phyloP scores from a whole-genome alignment of 2,797 vertebrate genomes.

The Chaetophractus vellerosus region DNA sequence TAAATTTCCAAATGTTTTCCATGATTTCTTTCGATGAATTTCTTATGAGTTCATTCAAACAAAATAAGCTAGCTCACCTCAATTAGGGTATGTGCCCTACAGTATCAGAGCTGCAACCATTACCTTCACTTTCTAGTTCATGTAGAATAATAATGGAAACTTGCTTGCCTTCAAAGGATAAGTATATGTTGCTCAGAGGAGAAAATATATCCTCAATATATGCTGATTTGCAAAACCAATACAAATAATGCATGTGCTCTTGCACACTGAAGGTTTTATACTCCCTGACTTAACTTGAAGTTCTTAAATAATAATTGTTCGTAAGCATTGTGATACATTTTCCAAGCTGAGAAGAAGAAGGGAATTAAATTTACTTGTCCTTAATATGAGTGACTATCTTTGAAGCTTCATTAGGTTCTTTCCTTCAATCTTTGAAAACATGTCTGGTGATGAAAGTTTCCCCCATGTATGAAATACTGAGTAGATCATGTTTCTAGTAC shows the following conservation, averaged over 20 bases:
- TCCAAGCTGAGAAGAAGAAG: constrained; percentile 57
- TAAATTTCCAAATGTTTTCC: constrained; percentile 28
- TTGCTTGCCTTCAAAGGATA: constrained; percentile 20
- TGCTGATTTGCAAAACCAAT: constrained; percentile 50
- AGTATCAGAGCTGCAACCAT: neutral
- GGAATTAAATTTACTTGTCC: constrained; percentile 37
- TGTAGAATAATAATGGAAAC: neutral
- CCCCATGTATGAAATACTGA: neutral
- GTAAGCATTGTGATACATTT: constrained; percentile 47
- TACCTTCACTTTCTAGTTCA: neutral
- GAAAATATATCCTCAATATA: neutral
- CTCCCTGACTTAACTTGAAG: neutral
- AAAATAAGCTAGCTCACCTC: neutral
- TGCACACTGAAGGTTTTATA: constrained; percentile 27
- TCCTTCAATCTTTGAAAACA: constrained; percentile 51
- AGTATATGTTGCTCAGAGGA: constrained; percentile 35
- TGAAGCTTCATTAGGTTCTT: neutral
- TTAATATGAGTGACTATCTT: constrained; percentile 34
- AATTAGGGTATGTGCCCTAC: neutral
- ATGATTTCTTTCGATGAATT: neutral
- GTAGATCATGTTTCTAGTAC: constrained; percentile 52
- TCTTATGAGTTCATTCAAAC: constrained; percentile 29
- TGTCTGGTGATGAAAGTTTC: constrained; percentile 33
- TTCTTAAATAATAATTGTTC: constrained; percentile 17
- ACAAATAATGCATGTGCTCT: neutral